Conservation (phyloP, 2,888 invertebrate genomes). For the Hypselothyrea guttata region DNA sequence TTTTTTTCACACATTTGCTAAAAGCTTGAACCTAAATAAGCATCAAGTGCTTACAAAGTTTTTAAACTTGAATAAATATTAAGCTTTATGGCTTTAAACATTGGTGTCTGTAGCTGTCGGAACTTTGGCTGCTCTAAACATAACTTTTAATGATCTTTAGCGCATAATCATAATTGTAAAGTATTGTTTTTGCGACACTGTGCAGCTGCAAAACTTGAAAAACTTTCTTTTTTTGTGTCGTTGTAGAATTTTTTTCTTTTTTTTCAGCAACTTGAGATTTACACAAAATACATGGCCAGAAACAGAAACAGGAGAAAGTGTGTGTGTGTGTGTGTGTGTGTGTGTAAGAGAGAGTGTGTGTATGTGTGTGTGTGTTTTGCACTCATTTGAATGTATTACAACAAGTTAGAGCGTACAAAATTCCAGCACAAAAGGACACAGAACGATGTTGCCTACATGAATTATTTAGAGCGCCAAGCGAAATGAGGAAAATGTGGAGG, state of each 20-base stretch:
- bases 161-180: no score
- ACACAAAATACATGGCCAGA: conserved; percentile 35
- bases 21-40: no score
- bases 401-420: conserved; percentile 64
- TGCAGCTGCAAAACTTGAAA: conserved; percentile 36
- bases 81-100: no score
- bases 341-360: neutral
- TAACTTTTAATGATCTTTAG: no score
- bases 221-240: conserved; percentile 24
- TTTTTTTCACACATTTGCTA: no score
- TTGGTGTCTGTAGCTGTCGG: no score
- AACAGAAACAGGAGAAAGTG: conserved; percentile 2
- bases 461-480: conserved; percentile 69
- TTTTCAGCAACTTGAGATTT: conserved; percentile 61
- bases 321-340: neutral
- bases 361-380: conserved; percentile 5
- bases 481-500: conserved; percentile 18
- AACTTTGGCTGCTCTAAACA: no score
- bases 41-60: no score
- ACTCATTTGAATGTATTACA: conserved; percentile 72
- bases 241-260: conserved; percentile 26
- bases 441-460: conserved; percentile 65
- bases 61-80: no score
- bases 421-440: conserved; percentile 57
- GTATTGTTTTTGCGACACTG: conserved; percentile 5